Evolutionary conservation across 2,888 invertebrate genomes (phyloP), one percentile per base, ranked within the genome.

Genomic region (Diaphora mendica): DNA sequence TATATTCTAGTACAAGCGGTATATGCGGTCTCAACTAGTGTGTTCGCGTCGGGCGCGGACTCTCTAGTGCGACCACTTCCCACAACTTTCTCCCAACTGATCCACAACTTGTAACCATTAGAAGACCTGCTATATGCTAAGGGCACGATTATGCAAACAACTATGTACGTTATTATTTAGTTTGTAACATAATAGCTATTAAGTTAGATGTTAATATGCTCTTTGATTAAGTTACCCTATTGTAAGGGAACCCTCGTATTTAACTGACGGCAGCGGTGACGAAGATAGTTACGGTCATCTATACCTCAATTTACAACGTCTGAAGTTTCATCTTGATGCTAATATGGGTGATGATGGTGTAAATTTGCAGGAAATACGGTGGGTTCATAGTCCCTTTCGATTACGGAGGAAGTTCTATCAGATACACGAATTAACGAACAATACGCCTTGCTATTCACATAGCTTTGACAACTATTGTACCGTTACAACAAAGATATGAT

Each of bases 11-110:
- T 85, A 88, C 85, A 86, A 87, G 85, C 80, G 81, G 82, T 85
- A 84, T 85, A 82, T 90, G 91, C 83, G 91, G 91, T 89, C 84
- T 71, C 86, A 87, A 87, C 84, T 88, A 80, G 80, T 81, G 79
- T 80, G 74, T 68, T 72, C 71, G 72, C 70, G 76, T 76, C 68
- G 64, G 73, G 68, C 69, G 51, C 73, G 79, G 74, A 77, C 76
- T 78, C 70, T 80, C 78, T 78, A 80, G 79, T 39, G 78, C 78
- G 72, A 79, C 83, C 81, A 71, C 78, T 85, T 59, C 73, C 77
- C 76, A 44, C 80, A 85, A 84, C 83, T 85, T 85, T 85, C 84
- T 66, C 74, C 39, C 68, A 82, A 83, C 83, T 80, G 84, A 83
- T 85, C 85, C 77, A 67, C 79, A 85, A 84, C 84, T 85, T 83